Conservation (phyloP, 2,113 vertebrate genomes). For the Gadus chalcogrammus region DNA sequence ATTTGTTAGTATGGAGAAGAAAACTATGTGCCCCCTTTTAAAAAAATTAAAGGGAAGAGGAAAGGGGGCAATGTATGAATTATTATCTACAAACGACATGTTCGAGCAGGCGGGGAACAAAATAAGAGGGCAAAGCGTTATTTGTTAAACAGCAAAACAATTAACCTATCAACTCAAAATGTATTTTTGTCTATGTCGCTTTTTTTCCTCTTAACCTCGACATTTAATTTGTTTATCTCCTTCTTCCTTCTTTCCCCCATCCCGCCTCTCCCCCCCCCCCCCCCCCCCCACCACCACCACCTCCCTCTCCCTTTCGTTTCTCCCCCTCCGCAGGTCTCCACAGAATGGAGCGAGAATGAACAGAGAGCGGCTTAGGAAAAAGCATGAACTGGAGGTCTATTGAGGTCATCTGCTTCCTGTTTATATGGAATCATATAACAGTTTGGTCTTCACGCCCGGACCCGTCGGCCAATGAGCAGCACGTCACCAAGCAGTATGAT, state of each 20-base stretch:
- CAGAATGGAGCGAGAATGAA: slow-evolving; percentile 99
- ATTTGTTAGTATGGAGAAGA: slow-evolving; percentile 28
- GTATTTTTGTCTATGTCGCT: too few species aligned
- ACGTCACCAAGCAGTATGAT: slow-evolving; percentile 99
- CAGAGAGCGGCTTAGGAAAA: slow-evolving; percentile 98
- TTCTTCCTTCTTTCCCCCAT: neutral
- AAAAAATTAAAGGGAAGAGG: neutral
- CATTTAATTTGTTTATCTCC: too few species aligned
- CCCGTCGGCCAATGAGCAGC: slow-evolving; percentile 90
- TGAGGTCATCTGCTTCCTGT: slow-evolving; percentile 99
- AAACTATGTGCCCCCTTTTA: slow-evolving; percentile 14
- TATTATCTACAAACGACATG: too few species aligned
- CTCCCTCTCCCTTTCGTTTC: slow-evolving; percentile 2
- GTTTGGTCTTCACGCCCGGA: slow-evolving; percentile 96
- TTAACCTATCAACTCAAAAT: slow-evolving; percentile 38
- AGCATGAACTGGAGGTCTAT: slow-evolving; percentile 99
- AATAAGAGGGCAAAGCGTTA: slow-evolving; percentile 45
- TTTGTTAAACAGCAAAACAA: slow-evolving; percentile 53
- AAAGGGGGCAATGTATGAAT: neutral
- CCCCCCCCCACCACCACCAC: too few species aligned
- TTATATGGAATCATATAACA: slow-evolving; percentile 99
- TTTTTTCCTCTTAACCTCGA: too few species aligned
- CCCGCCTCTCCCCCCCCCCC: slow-evolving; percentile 8
- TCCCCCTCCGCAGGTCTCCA: slow-evolving; percentile 85
- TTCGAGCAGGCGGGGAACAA: neutral